Conservation (phyloP, 2,113 vertebrate genomes). For the Gobiocypris rarus region DNA sequence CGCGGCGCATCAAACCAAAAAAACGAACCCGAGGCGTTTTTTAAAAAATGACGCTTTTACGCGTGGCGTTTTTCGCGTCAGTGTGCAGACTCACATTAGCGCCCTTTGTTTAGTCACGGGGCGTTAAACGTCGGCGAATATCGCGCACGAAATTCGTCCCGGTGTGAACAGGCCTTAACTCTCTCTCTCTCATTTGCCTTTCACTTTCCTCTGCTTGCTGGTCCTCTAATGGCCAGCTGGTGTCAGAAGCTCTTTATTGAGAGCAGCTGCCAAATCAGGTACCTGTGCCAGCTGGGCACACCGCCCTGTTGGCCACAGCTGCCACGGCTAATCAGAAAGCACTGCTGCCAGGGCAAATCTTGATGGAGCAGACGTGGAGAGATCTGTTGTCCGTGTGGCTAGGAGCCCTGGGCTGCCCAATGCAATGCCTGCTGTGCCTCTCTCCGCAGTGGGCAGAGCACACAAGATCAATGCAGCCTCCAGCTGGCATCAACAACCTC, state of each 20-base stretch:
- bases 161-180: no score
- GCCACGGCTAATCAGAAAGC: slow-evolving; percentile 39
- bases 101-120: no score
- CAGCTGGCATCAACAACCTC: slow-evolving; percentile 9
- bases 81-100: no score
- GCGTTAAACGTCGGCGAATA: no score
- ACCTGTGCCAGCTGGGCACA: slow-evolving; percentile 43
- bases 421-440: slow-evolving; percentile 17
- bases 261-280: slow-evolving; percentile 32
- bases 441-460: not conserved
- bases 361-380: slow-evolving; percentile 17
- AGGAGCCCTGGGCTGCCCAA: not conserved
- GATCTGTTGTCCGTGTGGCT: not conserved
- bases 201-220: slow-evolving; percentile 39
- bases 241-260: slow-evolving; percentile 35
- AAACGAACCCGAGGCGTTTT: no score
- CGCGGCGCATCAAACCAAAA: no score
- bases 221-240: slow-evolving; percentile 42
- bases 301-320: slow-evolving; percentile 49
- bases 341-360: slow-evolving; percentile 1
- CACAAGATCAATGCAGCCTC: slow-evolving; percentile 29
- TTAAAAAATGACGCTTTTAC: no score
- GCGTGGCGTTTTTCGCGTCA: no score
- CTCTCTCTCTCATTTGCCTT: not conserved
- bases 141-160: no score